A percentile compares a stretch with the other conserved stretches of the same genome.
Evolutionary conservation across 2,113 vertebrate genomes (phyloP).

Genomic region (Grammomys surdaster): DNA sequence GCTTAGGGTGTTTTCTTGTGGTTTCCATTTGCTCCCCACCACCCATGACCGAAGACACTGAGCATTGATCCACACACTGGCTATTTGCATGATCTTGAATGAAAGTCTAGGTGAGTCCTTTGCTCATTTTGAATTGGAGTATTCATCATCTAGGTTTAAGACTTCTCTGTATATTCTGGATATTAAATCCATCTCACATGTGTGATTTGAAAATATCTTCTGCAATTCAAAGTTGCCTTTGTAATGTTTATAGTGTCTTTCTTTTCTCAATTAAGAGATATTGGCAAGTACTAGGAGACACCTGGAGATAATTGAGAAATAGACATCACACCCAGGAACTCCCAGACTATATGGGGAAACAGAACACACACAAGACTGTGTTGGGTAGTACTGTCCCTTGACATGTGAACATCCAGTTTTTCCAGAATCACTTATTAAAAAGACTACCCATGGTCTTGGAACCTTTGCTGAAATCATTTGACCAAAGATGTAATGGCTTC

Average conservation of each 20-base stretch:
- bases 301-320: background rate
- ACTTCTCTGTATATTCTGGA: background rate
- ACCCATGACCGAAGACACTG: background rate
- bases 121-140: background rate
- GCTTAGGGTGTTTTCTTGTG: background rate
- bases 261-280: background rate
- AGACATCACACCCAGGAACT: background rate
- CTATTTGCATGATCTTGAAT: background rate
- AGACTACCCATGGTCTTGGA: background rate
- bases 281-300: background rate
- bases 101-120: background rate
- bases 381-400: background rate
- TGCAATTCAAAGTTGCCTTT: background rate
- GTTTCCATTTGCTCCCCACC: background rate
- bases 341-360: background rate
- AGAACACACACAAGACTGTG: background rate
- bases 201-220: background rate
- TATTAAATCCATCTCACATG: background rate
- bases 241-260: background rate
- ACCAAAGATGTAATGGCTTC: background rate
- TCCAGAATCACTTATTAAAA: background rate
- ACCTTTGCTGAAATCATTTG: background rate
- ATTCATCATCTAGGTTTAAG: background rate
- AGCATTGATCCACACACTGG: background rate
- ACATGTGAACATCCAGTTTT: background rate